Percentiles rank a stretch among this genome's conserved stretches.
Conservation (phyloP, 2,888 invertebrate genomes). For the Colletes collaris region DNA sequence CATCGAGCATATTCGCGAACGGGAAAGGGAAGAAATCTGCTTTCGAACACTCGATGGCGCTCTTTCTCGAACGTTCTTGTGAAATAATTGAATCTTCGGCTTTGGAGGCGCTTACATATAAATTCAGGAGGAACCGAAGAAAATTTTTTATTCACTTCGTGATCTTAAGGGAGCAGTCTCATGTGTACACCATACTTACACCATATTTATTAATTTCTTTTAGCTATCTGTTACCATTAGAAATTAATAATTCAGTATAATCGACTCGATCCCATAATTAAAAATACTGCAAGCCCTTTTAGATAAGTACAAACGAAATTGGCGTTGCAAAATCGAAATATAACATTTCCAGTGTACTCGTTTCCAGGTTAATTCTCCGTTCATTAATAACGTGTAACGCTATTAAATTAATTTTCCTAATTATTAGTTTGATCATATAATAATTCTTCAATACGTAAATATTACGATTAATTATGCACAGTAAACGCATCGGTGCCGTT, state of each 20-base stretch:
- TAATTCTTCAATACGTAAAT: slow-evolving; percentile 10
- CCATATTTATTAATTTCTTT: too few species aligned
- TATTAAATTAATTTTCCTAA: slow-evolving; percentile 25
- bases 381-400: slow-evolving; percentile 14
- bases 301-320: too few species aligned
- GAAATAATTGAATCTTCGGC: slow-evolving; percentile 24
- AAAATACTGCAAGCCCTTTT: too few species aligned
- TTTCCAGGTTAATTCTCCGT: neutral
- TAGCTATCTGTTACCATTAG: too few species aligned
- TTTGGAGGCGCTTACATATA: neutral
- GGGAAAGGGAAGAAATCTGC: neutral
- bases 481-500: neutral
- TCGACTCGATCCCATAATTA: too few species aligned
- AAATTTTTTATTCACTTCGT: too few species aligned
- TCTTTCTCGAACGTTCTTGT: neutral
- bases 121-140: neutral
- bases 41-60: slow-evolving; percentile 9
- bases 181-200: too few species aligned
- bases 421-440: slow-evolving; percentile 14
- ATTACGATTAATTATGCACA: slow-evolving; percentile 9
- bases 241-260: too few species aligned
- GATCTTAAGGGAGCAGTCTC: too few species aligned
- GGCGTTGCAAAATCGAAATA: neutral
- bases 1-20: neutral
- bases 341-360: neutral